Base-by-base conservation (phyloP, 2,888 invertebrate species). In the Cheilosia grossa region DNA sequence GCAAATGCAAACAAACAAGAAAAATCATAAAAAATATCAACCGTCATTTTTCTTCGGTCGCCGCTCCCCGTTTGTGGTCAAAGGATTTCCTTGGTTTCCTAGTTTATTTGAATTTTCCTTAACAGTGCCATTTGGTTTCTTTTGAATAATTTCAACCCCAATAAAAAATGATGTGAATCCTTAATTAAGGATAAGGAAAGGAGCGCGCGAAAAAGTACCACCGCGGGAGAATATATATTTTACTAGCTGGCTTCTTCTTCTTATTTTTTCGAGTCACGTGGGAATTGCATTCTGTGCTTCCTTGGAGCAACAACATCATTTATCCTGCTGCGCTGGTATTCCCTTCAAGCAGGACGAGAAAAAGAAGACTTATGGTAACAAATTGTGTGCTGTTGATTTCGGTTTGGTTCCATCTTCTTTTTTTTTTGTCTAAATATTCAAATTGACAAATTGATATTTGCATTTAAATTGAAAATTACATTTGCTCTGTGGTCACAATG, bases 391-490 rank as follows among this genome's bases (percentile, higher is more conserved):
- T 81, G 80, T 82, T 53, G 17, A 9, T 47, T 47, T 47, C 19
- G 53, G 67, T 67, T 54, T 13, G 51, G 27, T 73, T 40, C 27
- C n/a, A 1, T 21, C 21, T 21, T 21, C 1, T 58, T 66, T 30
- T 51, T 54, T 58, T 82, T 51, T 19, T 78, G 67, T 64, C 73
- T 81, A 85, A 82, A 87, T 87, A 88, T 87, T 87, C 87, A 89
- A 88, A 91, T 92, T 91, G 92, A 91, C 91, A 92, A 91, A 91
- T 91, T 91, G 92, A 92, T 92, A 91, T 91, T 91, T 92, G 92
- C 91, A 91, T 91, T 91, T 91, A 91, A 91, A 91, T 91, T 92
- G 91, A 91, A 91, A 91, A 91, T 91, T 91, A 91, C 91, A 91
- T 91, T 91, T 90, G 90, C 89, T 87, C 87, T 89, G 90, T 89